Evolutionary conservation across 2,888 invertebrate species (phyloP), one percentile per base, ranked within the genome.

Genomic region (Adela reaumurella): DNA sequence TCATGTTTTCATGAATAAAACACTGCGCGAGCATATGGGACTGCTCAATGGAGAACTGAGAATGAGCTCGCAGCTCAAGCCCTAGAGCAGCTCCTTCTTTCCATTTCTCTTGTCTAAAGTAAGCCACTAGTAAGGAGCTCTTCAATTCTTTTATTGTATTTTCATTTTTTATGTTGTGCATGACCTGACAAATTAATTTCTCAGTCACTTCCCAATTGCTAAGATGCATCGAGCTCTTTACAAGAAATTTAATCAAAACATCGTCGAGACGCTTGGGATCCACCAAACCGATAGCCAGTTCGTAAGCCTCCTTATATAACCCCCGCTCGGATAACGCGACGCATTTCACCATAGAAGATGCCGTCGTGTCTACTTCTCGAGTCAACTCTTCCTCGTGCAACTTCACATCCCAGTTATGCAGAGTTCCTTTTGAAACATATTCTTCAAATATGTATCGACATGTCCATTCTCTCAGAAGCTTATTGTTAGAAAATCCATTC

Each of bases 331-430:
- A 83, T 17, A 70, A 63, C 49, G 82, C 62, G 51, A 87, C 81
- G 29, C 84, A 83, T 66, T 82, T 81, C 2, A 88, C 80, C 43
- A 89, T 70, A 24, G 81, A 64, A 2, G 82, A 77, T 56, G 82
- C 80, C 0, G 87, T 87, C 52, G 81, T 77, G 53, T 79, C 63
- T 57, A 88, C 82, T 5, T 85, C 63, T 47, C 73, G 62, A 47
- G 83, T 65, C 3, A 90, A 69, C 51, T 65, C 64, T 45, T 81
- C 69, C 47, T 79, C 71, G 62, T 83, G 79, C 42, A 65, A 58
- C 49, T 80, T 72, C 54, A 87, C 76, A 28, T 71, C 63, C 46
- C 76, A 60, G 46, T 58, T 56, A 50, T 54, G 55, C 52, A 76
- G 71, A 50, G 68, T 63, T 55, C 64, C 62, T 35, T 59, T 56